A percentile compares a stretch with the other conserved stretches of the same genome.
Conservation (phyloP, 2,113 vertebrate genomes). For the Bombycilla garrulus region DNA sequence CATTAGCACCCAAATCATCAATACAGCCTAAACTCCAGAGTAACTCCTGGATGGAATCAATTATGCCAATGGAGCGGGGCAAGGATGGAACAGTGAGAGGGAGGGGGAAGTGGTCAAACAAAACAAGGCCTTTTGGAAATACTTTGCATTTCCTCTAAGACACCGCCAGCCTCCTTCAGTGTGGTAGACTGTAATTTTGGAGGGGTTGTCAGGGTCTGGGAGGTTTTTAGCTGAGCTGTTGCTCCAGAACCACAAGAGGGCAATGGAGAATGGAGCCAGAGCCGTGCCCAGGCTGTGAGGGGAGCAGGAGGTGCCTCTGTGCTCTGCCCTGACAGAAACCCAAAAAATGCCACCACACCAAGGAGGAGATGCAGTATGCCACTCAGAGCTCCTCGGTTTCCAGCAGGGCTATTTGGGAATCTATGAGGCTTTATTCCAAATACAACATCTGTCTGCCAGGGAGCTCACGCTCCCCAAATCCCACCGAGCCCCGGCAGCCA, state of each 20-base stretch:
- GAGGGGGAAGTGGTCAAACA: background rate
- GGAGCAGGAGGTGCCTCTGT: background rate
- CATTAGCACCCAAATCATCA: constrained; percentile 33
- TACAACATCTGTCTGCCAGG: background rate
- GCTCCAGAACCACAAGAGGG: constrained; percentile 42
- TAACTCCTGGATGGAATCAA: constrained; percentile 12
- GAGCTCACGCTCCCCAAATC: background rate
- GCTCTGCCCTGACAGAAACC: background rate
- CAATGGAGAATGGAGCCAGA: constrained; percentile 34
- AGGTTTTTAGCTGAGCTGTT: background rate
- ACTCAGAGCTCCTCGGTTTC: background rate
- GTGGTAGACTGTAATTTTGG: background rate
- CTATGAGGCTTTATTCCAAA: constrained; percentile 15
- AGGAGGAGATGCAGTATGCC: background rate
- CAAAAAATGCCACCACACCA: accelerated
- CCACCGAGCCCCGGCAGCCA: background rate
- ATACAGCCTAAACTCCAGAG: constrained; percentile 6
- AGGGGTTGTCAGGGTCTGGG: background rate
- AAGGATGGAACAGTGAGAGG: background rate
- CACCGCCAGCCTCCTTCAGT: background rate
- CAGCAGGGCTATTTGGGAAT: background rate
- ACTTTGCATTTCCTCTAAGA: background rate
- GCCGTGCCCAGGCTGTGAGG: background rate
- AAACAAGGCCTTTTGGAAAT: background rate
- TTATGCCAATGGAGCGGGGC: background rate